Conservation (phyloP, 1,140 invertebrate genomes). For the Aphelenchoides avenae region DNA sequence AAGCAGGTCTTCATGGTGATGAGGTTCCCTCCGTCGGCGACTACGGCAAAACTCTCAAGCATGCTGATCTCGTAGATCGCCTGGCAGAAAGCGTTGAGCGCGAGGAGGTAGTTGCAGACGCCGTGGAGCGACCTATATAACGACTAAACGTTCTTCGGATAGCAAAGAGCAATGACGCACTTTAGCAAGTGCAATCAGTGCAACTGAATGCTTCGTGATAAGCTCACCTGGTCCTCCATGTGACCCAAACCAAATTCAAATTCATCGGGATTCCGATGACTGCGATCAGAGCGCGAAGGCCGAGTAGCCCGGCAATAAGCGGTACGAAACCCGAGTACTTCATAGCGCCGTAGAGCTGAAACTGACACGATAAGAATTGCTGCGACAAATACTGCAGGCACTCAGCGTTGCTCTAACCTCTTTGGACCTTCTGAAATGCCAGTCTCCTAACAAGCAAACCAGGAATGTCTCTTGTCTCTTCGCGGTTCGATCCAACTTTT, state of each 20-base stretch:
- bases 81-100: constrained; percentile 4
- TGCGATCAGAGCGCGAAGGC: not conserved
- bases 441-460: too few species aligned
- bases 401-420: too few species aligned
- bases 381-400: too few species aligned
- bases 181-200: not conserved
- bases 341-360: constrained; percentile 4
- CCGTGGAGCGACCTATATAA: constrained; percentile 5
- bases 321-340: constrained; percentile 3
- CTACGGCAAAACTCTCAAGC: not conserved
- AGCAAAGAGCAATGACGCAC: not conserved
- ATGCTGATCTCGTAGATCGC: constrained; percentile 3
- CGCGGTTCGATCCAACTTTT: too few species aligned
- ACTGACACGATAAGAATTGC: too few species aligned
- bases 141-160: not conserved
- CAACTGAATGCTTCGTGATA: not conserved
- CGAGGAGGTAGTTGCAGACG: constrained; percentile 1
- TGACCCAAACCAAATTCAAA: constrained; percentile 1
- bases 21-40: not conserved
- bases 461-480: too few species aligned
- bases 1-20: constrained; percentile 1
- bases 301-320: not conserved
- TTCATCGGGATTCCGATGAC: not conserved
- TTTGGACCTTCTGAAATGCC: too few species aligned
- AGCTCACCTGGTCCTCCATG: not conserved